These are phyloP conservation scores for Mesocentrotus franciscanus DNA, from an alignment of 53 echinoderm and acorn worm species.

Conservation along the genomic window DNA sequence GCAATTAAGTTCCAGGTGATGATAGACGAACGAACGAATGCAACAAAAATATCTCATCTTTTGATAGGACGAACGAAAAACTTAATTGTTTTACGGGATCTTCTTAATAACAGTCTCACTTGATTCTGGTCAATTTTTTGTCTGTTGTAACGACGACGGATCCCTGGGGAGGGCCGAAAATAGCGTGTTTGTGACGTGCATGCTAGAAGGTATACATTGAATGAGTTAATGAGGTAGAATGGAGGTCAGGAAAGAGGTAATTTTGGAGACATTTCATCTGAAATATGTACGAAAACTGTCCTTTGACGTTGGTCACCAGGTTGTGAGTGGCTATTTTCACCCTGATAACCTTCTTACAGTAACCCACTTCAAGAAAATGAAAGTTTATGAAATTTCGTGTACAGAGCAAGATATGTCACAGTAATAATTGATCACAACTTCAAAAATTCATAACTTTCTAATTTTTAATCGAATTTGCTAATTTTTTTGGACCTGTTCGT, in stretches of 20 bases:
- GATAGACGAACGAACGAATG: background rate
- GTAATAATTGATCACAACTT: too few species aligned
- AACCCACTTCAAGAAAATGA: background rate
- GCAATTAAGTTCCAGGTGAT: slow-evolving; percentile 31
- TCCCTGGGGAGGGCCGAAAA: slow-evolving; percentile 25
- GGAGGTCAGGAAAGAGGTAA: slow-evolving; percentile 15
- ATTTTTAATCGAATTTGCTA: too few species aligned
- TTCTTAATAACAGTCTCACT: background rate
- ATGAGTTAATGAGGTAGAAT: slow-evolving; percentile 27
- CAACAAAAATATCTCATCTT: slow-evolving; percentile 19
- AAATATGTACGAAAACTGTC: background rate
- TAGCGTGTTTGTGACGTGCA: background rate
- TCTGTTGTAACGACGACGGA: background rate
- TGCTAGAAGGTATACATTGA: background rate
- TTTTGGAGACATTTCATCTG: background rate
- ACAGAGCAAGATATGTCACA: too few species aligned
- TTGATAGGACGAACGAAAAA: background rate
- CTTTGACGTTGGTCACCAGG: background rate
- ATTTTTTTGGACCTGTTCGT: too few species aligned
- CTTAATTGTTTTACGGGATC: slow-evolving; percentile 25
- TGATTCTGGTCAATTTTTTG: background rate
- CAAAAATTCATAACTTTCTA: too few species aligned
- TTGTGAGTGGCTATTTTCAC: background rate
- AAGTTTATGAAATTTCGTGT: too few species aligned
- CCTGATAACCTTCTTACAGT: background rate